A percentile compares a stretch with the other conserved stretches of the same genome.
phyloP scores from a whole-genome alignment of 2,888 invertebrate species.

The Electrophaes corylata region DNA sequence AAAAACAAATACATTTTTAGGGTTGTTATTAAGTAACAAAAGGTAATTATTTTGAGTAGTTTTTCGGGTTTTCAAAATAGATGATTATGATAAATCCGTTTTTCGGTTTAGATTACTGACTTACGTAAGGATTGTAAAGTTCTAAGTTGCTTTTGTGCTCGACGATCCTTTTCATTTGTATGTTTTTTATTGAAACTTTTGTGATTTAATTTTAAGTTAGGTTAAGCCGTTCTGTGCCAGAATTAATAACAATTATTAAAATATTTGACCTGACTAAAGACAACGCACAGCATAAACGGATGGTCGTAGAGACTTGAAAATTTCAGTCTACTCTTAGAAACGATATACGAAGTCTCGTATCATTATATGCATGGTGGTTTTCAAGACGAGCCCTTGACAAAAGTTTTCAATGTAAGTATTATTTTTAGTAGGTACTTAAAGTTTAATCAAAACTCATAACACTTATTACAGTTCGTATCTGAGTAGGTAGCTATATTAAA shows the following conservation, averaged over 20 bases:
- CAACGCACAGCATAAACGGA: no score
- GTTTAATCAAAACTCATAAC: not conserved
- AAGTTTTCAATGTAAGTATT: no score
- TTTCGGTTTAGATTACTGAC: slow-evolving; percentile 51
- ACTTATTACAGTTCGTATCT: not conserved
- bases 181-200: not conserved
- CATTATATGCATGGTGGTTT: no score
- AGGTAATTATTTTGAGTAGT: slow-evolving; percentile 1
- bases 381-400: no score
- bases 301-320: no score
- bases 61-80: slow-evolving; percentile 10
- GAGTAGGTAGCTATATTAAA: slow-evolving; percentile 28
- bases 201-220: not conserved
- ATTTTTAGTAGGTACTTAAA: no score
- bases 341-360: no score
- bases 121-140: slow-evolving; percentile 48
- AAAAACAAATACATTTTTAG: slow-evolving; percentile 1
- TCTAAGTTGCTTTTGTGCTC: slow-evolving; percentile 19
- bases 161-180: not conserved
- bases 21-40: not conserved
- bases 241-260: no score
- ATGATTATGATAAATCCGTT: slow-evolving; percentile 37
- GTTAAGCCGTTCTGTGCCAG: not conserved
- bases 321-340: no score
- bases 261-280: no score